Conservation (phyloP, 1,140 invertebrate species). For the Anadara kagoshimensis region DNA sequence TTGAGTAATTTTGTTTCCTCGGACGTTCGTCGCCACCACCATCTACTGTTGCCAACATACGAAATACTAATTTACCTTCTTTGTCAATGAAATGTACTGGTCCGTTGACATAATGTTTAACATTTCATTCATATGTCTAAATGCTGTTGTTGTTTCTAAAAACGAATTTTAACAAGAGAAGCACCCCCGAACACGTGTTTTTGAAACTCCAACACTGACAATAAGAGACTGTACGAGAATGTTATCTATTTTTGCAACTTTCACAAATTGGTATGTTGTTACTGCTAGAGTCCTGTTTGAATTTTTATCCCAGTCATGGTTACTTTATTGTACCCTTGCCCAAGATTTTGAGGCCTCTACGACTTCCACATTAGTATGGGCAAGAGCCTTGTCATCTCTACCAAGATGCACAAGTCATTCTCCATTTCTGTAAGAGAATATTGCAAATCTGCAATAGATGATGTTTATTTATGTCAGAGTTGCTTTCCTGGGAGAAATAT, state of each 20-base stretch:
- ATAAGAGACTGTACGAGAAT: too few relatives aligned
- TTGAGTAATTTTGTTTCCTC: conserved; percentile 23
- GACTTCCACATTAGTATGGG: conserved; percentile 32
- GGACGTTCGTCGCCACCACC: conserved; percentile 26
- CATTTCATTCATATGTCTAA: conserved; percentile 32
- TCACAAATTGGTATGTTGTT: conserved; percentile 19
- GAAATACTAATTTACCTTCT: conserved; percentile 8
- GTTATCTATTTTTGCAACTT: too few relatives aligned
- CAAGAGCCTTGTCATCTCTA: conserved; percentile 24
- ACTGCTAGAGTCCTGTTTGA: conserved; percentile 8
- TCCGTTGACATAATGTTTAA: conserved; percentile 16
- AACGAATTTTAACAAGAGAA: conserved; percentile 24
- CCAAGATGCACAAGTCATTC: not conserved
- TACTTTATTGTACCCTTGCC: conserved; percentile 8
- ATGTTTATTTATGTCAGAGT: conserved; percentile 14
- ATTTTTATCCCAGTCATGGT: conserved; percentile 32
- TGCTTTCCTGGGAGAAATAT: conserved; percentile 13
- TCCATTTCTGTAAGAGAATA: not conserved
- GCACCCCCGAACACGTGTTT: too few relatives aligned
- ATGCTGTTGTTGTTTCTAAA: conserved; percentile 11
- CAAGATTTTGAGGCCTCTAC: conserved; percentile 25
- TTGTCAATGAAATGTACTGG: not conserved
- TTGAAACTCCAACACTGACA: too few relatives aligned
- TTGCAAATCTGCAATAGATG: conserved; percentile 6
- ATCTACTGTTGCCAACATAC: conserved; percentile 20